Conservation (phyloP, 2,797 vertebrate genomes). For the Fratercula arctica region DNA sequence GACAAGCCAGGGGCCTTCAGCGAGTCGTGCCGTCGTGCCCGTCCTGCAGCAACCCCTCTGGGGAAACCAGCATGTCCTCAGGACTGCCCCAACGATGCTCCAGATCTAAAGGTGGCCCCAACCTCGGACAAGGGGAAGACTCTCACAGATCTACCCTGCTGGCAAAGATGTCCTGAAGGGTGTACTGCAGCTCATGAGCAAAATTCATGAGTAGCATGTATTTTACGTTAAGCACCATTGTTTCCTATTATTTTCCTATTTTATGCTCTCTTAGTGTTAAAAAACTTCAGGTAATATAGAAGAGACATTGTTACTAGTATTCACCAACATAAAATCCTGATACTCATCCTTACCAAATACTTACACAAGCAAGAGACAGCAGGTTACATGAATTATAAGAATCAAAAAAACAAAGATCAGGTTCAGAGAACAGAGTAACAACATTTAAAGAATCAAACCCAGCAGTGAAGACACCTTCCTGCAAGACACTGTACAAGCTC, state of each 20-base stretch:
- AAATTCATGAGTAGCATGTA: background rate
- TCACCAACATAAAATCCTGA: background rate
- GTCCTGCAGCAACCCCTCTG: background rate
- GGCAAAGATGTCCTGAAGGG: background rate
- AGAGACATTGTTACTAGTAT: background rate
- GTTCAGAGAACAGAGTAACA: background rate
- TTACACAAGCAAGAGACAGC: background rate
- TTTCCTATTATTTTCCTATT: background rate
- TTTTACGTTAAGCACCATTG: background rate
- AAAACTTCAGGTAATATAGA: background rate
- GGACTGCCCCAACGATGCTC: fast-evolving
- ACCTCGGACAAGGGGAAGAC: background rate
- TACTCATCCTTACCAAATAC: background rate
- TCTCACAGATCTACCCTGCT: background rate
- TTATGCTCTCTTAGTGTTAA: background rate
- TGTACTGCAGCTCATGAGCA: background rate
- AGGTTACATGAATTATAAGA: background rate
- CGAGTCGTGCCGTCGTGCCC: fast-evolving
- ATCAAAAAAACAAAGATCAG: background rate
- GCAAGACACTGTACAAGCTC: background rate
- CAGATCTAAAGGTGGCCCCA: background rate
- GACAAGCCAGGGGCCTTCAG: background rate
- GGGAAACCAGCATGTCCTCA: background rate
- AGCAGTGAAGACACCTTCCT: background rate
- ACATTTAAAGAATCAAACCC: background rate